Evolutionary conservation across 2,113 vertebrate species (phyloP).

Genomic region (Dasyornis broadbenti): DNA sequence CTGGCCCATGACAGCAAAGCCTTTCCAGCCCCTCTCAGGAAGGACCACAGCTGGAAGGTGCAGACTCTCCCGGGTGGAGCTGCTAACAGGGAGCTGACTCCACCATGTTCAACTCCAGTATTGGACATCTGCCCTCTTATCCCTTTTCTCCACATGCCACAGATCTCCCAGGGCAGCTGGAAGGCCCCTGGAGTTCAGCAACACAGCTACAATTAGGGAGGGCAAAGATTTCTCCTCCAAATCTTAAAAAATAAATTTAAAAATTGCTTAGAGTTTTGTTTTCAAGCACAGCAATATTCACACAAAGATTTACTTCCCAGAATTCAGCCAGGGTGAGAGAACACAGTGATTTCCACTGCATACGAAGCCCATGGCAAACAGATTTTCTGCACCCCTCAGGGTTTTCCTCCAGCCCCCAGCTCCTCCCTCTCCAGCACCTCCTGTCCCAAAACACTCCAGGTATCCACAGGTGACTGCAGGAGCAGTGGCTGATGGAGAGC

Average conservation of each 20-base stretch:
- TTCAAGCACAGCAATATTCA: background rate
- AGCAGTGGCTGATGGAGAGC: background rate
- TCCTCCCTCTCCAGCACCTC: background rate
- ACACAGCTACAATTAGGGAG: background rate
- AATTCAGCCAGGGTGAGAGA: background rate
- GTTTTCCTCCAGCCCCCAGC: background rate
- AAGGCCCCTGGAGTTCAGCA: background rate
- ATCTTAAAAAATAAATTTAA: background rate
- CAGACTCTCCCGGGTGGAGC: background rate
- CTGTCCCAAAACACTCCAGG: background rate
- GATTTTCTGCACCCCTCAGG: background rate
- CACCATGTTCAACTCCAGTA: background rate
- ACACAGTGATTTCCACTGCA: background rate
- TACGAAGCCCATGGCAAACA: accelerated
- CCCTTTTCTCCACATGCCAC: background rate
- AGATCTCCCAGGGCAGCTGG: background rate
- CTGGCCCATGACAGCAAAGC: background rate
- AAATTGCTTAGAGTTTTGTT: background rate
- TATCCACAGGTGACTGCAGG: background rate
- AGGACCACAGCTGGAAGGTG: background rate
- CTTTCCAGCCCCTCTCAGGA: background rate
- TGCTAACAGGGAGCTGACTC: background rate
- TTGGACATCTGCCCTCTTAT: background rate
- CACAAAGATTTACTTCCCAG: background rate
- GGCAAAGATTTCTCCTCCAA: background rate